Base-by-base conservation (phyloP, 2,113 vertebrate genomes). In the Gobius niger region DNA sequence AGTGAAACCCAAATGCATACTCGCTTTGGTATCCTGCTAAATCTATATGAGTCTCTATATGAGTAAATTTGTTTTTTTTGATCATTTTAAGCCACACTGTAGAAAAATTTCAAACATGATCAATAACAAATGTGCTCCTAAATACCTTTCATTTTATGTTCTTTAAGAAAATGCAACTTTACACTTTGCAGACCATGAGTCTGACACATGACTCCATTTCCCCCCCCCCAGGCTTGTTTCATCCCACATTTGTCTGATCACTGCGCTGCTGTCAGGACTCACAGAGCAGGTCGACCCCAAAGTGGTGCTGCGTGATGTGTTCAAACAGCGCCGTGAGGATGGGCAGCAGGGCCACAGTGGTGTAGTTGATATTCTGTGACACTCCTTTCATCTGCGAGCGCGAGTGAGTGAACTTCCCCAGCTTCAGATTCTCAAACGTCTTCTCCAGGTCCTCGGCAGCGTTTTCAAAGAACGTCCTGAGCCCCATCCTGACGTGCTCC, bases 301-400 rank as follows among this genome's bases (percentile, higher is more conserved):
- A 98, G 82, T 98, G 96, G 81, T 99, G 93, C 14, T 98, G 96
- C 40, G 96, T 95, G 62, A 99, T 95, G 72, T 99, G 98, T 70
- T 98, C 95, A 82, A 98, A 99, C 86, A 99, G 93, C 65, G 98
- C 98, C 0, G 97, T 99, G 62, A 99, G 90, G 74, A 99, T 94
- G 41, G 98, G 98, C 65, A 99, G 92, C 83, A 99, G 91, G 6
- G 97, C 98, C 53, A 92, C 96, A 0, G 96, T 99, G 77, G 97
- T 99, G 67, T 99, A 99, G 91, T 99, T 99, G 77, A 99, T 99
- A 77, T 99, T 99, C 90, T 99, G 98, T 13, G 96, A 98, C 70
- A 98, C 96, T 6, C 97, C 97, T 88, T 97, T 98, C 72, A 99
- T 97, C 92, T 99, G 98, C 0, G 96, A 98, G 84, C 97, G 93